A percentile compares a stretch with the other conserved stretches of the same genome.
Evolutionary conservation across 2,888 invertebrate genomes (phyloP).

Genomic region (Polydrusus tereticollis): DNA sequence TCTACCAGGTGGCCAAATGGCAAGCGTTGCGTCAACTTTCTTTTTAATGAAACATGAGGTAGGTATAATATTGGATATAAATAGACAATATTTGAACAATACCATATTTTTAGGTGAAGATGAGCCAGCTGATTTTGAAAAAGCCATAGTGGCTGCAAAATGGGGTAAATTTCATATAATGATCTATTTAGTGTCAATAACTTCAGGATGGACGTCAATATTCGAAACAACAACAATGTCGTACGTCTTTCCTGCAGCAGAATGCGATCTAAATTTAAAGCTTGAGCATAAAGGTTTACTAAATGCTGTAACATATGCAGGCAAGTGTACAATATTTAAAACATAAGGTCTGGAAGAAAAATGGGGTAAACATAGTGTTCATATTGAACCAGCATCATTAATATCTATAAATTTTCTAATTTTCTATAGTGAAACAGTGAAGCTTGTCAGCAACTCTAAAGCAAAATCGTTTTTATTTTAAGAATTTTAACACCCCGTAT

Average conservation of each 20-base stretch:
- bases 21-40: too few relatives aligned
- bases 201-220: constrained; percentile 77
- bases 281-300: constrained; percentile 79
- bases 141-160: constrained; percentile 77
- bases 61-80: background rate
- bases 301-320: constrained; percentile 80
- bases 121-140: constrained; percentile 76
- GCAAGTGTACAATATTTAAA: too few relatives aligned
- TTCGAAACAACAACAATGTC: constrained; percentile 81
- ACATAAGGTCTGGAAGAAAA: too few relatives aligned
- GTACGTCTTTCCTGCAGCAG: constrained; percentile 80
- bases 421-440: too few relatives aligned
- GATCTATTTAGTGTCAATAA: constrained; percentile 72
- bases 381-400: too few relatives aligned
- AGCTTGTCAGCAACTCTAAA: too few relatives aligned
- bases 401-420: too few relatives aligned
- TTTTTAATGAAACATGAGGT: too few relatives aligned
- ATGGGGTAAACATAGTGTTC: too few relatives aligned
- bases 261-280: constrained; percentile 79
- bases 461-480: too few relatives aligned
- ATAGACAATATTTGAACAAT: background rate
- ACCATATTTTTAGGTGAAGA: constrained; percentile 32
- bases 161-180: constrained; percentile 79
- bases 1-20: too few relatives aligned
- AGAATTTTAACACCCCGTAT: too few relatives aligned